These are phyloP conservation scores for Pantelozetes paolii DNA, from an alignment of 2,888 invertebrate species.

Conservation along the genomic window DNA sequence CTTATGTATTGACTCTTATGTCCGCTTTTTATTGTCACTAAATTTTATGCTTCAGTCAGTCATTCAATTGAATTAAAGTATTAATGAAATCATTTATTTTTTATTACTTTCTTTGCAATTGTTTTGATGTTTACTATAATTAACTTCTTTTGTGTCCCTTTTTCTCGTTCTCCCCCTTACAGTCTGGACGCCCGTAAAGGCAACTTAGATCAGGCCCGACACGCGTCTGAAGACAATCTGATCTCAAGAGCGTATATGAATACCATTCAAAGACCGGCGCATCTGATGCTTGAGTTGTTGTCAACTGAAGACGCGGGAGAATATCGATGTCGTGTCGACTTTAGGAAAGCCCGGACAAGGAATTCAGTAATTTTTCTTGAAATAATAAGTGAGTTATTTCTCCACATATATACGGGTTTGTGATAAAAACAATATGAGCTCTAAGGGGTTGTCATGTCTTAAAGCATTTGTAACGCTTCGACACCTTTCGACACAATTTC, in stretches of 20 bases:
- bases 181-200: conserved; percentile 47
- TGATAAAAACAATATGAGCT: not conserved
- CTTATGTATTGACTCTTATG: too few species aligned
- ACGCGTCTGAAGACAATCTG: conserved; percentile 71
- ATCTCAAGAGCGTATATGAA: conserved; percentile 79
- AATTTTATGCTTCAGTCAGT: not conserved
- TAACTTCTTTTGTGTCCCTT: not conserved
- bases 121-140: too few species aligned
- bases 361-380: conserved; percentile 85
- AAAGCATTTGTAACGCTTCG: conserved; percentile 4
- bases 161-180: not conserved
- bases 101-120: too few species aligned
- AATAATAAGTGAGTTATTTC: conserved; percentile 67
- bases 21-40: not conserved
- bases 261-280: conserved; percentile 59
- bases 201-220: conserved; percentile 46
- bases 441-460: not conserved
- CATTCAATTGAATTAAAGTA: not conserved
- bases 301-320: conserved; percentile 82
- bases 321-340: conserved; percentile 84
- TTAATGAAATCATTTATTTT: not conserved
- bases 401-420: not conserved
- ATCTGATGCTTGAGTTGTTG: conserved; percentile 54
- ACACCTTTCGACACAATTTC: not conserved
- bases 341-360: conserved; percentile 81